Evolutionary conservation across 2,113 vertebrate species (phyloP).

Genomic region (Triplophysa dalaica): DNA sequence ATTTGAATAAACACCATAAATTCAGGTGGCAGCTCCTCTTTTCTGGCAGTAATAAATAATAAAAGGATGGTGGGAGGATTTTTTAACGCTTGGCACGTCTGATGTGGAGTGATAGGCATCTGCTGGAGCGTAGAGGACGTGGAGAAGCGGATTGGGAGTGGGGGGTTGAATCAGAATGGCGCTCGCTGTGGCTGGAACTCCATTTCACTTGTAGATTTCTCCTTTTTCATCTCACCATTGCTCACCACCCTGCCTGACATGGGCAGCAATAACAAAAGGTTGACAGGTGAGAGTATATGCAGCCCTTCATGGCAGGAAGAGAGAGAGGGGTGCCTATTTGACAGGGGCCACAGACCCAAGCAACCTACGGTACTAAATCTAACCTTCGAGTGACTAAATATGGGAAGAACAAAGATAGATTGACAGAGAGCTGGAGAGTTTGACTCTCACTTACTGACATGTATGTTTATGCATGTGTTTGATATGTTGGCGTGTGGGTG

Average conservation of each 20-base stretch:
- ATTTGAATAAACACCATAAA: conserved; percentile 61
- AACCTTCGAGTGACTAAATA: conserved; percentile 1
- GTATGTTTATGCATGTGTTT: conserved; percentile 20
- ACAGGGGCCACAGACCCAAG: conserved; percentile 36
- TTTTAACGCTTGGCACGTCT: conserved; percentile 34
- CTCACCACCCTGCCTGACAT: conserved; percentile 8
- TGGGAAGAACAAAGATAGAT: conserved; percentile 13
- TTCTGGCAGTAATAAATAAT: conserved; percentile 52
- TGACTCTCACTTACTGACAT: conserved; percentile 6
- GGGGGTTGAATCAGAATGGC: neutral
- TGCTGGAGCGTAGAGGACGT: neutral
- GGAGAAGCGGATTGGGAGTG: neutral
- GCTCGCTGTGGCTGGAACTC: neutral
- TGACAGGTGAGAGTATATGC: conserved; percentile 34
- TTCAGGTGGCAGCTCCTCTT: conserved; percentile 42
- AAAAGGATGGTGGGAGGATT: conserved; percentile 48
- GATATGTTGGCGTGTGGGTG: neutral
- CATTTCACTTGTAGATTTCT: conserved; percentile 45
- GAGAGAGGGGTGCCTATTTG: conserved; percentile 4
- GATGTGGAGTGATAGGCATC: conserved; percentile 42
- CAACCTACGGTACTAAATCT: conserved; percentile 28
- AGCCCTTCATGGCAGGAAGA: conserved; percentile 1
- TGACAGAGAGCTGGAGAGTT: neutral
- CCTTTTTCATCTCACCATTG: conserved; percentile 16
- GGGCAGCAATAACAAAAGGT: conserved; percentile 9